Base-by-base conservation (phyloP, 2,888 invertebrate genomes). In the Pandemis heparana region DNA sequence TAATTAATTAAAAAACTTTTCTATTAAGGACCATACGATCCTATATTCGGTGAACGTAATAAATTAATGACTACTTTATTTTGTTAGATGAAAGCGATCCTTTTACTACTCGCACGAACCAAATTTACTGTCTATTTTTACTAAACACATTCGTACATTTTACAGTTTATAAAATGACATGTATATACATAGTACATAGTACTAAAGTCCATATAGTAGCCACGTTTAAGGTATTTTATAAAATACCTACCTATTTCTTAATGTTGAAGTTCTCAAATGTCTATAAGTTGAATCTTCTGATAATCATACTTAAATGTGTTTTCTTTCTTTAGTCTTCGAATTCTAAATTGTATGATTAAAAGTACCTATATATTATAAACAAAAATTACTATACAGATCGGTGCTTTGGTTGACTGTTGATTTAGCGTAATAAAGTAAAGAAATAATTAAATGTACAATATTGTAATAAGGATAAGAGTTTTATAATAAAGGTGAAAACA, bases 401-500 rank as follows among this genome's bases (percentile, higher is more conserved):
- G 77, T 78, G 77, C 77, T 78, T 78, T 68, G 77, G 89, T 91
- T 91, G 87, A 91, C 87, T 89, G 88, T 89, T 89, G 79, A 75
- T 86, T 87, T 85, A 84, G 82, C 77, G 70, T 83, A 80, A 80
- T 75, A 70, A 80, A 73, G 71, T 75, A 78, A 80, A 73, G 12
- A 76, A 78, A 75, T 82, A 80, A 60, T 61, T 69, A 80, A 77
- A 79, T 88, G 85, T 88, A 87, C 80, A 80, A 85, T 88, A 90
- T 87, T 88, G 87, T 89, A 87, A 88, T 86, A 81, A 75, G 46
- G 78, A 75, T 87, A 86, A 86, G 81, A 75, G 89, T 89, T 87
- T 76, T 86, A 53, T 75, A 77, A 76, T 76, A 76, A 77, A 76
- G 56, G 64, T 73, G 70, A 71, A 74, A 66, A 65, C 70, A 74